Conservation (phyloP, 2,888 invertebrate genomes). For the Acleris cristana region DNA sequence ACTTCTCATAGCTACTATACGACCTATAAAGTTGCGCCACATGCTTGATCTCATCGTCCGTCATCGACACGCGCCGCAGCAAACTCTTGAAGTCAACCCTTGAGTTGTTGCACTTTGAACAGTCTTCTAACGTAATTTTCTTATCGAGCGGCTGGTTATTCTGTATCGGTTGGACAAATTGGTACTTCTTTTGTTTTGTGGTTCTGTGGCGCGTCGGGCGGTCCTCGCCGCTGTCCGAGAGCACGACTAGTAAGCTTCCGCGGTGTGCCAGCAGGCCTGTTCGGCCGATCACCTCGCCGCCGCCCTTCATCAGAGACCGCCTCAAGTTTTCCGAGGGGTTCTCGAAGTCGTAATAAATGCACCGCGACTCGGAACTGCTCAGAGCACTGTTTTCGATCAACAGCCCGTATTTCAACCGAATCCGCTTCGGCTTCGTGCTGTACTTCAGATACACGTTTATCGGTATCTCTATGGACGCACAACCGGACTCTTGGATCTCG, state of each 20-base stretch:
- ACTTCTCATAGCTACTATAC: slow-evolving; percentile 67
- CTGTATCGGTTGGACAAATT: slow-evolving; percentile 65
- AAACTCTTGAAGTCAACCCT: slow-evolving; percentile 66
- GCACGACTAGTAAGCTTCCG: slow-evolving; percentile 54
- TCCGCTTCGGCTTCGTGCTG: slow-evolving; percentile 72
- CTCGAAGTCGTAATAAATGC: slow-evolving; percentile 74
- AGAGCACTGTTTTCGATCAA: slow-evolving; percentile 71
- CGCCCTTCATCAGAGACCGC: slow-evolving; percentile 69
- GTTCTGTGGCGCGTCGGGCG: slow-evolving; percentile 42
- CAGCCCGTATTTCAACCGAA: slow-evolving; percentile 71
- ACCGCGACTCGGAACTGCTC: slow-evolving; percentile 68
- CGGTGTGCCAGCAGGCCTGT: slow-evolving; percentile 45
- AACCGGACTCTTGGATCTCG: slow-evolving; percentile 79
- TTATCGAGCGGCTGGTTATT: slow-evolving; percentile 55
- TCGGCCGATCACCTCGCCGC: slow-evolving; percentile 65
- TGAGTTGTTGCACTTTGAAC: slow-evolving; percentile 68
- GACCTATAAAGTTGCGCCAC: slow-evolving; percentile 70
- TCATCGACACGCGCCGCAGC: slow-evolving; percentile 65
- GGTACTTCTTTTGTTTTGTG: slow-evolving; percentile 58
- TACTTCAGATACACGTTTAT: slow-evolving; percentile 78
- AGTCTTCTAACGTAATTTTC: slow-evolving; percentile 60
- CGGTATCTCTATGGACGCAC: slow-evolving; percentile 75
- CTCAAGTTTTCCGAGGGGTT: slow-evolving; percentile 71
- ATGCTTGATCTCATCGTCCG: slow-evolving; percentile 67
- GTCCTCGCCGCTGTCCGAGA: slow-evolving; percentile 57